Percentiles rank a stretch among this genome's conserved stretches.
These are phyloP conservation scores for Zaprionus africanus DNA, from an alignment of 1,140 invertebrate species.

Conservation along the genomic window DNA sequence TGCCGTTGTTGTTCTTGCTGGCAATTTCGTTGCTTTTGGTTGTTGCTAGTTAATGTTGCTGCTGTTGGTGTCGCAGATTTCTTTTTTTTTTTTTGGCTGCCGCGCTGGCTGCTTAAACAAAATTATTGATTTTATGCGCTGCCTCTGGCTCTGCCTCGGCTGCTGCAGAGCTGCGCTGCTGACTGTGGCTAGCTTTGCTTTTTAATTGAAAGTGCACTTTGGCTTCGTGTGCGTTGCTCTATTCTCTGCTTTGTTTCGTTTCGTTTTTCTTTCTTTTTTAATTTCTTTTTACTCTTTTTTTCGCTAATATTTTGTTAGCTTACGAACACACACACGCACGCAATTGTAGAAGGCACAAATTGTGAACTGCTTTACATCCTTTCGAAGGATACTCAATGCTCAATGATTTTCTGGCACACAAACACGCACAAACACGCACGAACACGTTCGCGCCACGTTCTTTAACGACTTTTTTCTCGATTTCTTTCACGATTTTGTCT, in stretches of 20 bases:
- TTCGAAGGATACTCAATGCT: slow-evolving; percentile 57
- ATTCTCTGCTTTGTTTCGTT: slow-evolving; percentile 7
- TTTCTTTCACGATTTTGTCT: background rate
- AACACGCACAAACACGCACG: slow-evolving; percentile 1
- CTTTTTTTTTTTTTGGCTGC: slow-evolving; percentile 46
- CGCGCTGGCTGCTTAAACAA: slow-evolving; percentile 74
- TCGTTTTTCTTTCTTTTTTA: slow-evolving; percentile 3
- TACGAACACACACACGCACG: slow-evolving; percentile 7
- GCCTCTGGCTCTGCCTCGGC: slow-evolving; percentile 36
- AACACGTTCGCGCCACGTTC: slow-evolving; percentile 43
- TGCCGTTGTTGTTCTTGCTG: slow-evolving; percentile 58
- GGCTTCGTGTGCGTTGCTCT: slow-evolving; percentile 6
- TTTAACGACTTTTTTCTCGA: slow-evolving; percentile 10
- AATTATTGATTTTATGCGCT: slow-evolving; percentile 80
- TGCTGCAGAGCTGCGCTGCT: slow-evolving; percentile 22
- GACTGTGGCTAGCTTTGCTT: slow-evolving; percentile 25
- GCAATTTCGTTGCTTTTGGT: slow-evolving; percentile 53
- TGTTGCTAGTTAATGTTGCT: slow-evolving; percentile 37
- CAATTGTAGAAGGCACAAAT: slow-evolving; percentile 68
- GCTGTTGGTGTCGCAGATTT: slow-evolving; percentile 50
- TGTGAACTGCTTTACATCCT: slow-evolving; percentile 79
- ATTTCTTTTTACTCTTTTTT: slow-evolving; percentile 6
- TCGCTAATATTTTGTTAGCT: slow-evolving; percentile 14
- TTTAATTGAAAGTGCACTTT: slow-evolving; percentile 63
- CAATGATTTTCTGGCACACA: slow-evolving; percentile 46